These are phyloP conservation scores for Gobionotothen gibberifrons DNA, from an alignment of 2,797 vertebrate species.

Conservation along the genomic window DNA sequence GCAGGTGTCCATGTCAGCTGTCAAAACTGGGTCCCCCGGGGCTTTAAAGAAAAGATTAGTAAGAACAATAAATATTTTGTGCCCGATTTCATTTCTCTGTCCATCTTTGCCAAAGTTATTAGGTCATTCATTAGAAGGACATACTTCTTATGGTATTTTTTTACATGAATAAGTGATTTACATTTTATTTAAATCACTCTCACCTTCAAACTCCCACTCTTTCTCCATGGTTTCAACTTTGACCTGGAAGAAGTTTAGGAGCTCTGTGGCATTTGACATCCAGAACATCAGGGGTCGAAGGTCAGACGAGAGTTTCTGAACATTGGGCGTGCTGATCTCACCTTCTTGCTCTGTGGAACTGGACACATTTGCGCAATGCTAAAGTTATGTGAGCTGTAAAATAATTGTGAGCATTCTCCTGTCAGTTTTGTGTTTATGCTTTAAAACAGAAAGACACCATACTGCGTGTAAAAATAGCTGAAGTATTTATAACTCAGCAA, in stretches of 20 bases:
- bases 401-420: constrained; percentile 50
- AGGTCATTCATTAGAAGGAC: constrained; percentile 11
- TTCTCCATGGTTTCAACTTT: constrained; percentile 92
- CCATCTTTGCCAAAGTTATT: constrained; percentile 8
- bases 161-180: constrained; percentile 6
- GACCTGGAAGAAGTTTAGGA: constrained; percentile 94
- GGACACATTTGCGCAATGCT: constrained; percentile 52
- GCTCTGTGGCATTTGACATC: constrained; percentile 96
- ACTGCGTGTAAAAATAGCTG: constrained; percentile 62
- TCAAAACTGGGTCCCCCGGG: constrained; percentile 88
- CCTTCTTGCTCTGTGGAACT: constrained; percentile 87
- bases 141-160: neutral
- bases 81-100: neutral
- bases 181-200: constrained; percentile 56
- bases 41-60: constrained; percentile 66
- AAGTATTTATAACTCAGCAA: constrained; percentile 58
- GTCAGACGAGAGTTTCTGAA: constrained; percentile 89
- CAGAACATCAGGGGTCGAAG: constrained; percentile 93
- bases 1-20: constrained; percentile 92
- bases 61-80: constrained; percentile 39
- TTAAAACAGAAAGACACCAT: constrained; percentile 26
- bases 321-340: constrained; percentile 84
- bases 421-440: constrained; percentile 43
- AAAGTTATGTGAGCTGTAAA: constrained; percentile 52
- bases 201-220: constrained; percentile 94